Evolutionary conservation across 2,797 vertebrate genomes (phyloP).

Genomic region (Podarcis siculus): DNA sequence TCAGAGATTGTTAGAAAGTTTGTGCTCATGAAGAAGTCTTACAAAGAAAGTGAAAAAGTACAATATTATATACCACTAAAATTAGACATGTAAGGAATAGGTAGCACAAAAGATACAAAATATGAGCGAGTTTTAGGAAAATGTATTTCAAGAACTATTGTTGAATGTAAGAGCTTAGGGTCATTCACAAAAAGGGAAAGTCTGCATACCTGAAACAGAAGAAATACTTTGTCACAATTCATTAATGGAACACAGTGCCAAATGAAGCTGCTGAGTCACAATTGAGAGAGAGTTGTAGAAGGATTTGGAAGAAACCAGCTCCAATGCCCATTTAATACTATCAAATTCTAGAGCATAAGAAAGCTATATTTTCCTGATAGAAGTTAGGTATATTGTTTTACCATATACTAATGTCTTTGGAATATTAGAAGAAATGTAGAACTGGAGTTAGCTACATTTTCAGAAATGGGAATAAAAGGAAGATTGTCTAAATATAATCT

Average conservation of each 20-base stretch:
- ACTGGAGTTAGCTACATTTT: background rate
- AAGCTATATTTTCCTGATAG: background rate
- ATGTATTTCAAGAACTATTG: background rate
- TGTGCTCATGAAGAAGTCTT: background rate
- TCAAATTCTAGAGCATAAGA: background rate
- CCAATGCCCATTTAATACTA: background rate
- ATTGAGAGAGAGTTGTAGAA: background rate
- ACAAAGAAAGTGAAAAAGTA: background rate
- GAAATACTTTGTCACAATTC: background rate
- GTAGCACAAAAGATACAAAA: background rate
- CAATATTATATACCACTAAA: background rate
- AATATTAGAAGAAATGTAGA: background rate
- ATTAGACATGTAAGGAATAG: background rate
- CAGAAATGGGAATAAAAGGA: background rate
- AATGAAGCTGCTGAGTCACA: background rate
- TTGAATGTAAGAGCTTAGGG: background rate
- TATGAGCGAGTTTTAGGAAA: background rate
- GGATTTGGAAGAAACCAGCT: background rate
- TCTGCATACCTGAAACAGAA: background rate
- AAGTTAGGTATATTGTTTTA: background rate
- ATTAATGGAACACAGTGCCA: background rate
- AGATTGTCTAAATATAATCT: background rate
- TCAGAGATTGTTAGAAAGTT: constrained; percentile 3
- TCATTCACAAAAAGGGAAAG: background rate
- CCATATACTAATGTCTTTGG: background rate